phyloP scores from a whole-genome alignment of 2,113 vertebrate genomes.

The Poeciliopsis prolifica region DNA sequence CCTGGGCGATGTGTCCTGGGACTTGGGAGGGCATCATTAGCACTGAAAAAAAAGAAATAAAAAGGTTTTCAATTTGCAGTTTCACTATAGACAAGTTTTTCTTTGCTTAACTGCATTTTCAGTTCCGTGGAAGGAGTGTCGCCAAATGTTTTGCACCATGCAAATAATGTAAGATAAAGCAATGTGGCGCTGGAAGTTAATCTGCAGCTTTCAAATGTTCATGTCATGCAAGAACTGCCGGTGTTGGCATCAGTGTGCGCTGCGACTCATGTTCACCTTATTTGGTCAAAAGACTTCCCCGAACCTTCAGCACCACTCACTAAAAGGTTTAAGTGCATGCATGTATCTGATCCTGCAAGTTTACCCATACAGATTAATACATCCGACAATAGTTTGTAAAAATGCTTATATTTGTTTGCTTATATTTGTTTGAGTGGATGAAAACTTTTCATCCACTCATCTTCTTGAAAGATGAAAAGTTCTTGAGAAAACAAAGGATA shows the following conservation, averaged over 20 bases:
- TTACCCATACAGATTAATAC: too few species aligned
- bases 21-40: too few species aligned
- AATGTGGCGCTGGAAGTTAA: neutral
- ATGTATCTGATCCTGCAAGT: neutral
- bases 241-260: neutral
- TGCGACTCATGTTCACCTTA: neutral
- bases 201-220: neutral
- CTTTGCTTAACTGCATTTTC: neutral
- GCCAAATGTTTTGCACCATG: neutral
- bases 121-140: neutral
- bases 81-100: neutral
- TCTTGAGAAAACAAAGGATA: neutral
- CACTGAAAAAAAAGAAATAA: too few species aligned
- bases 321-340: neutral
- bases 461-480: neutral
- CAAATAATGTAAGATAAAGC: neutral
- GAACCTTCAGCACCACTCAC: neutral
- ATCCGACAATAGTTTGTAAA: neutral
- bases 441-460: neutral
- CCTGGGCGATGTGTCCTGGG: too few species aligned
- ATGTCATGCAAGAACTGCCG: neutral
- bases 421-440: too few species aligned
- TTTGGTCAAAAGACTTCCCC: neutral
- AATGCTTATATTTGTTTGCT: neutral
- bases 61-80: neutral